A percentile compares a stretch with the other conserved stretches of the same genome.
Evolutionary conservation across 2,888 invertebrate genomes (phyloP).

Genomic region (Leuctra nigra): DNA sequence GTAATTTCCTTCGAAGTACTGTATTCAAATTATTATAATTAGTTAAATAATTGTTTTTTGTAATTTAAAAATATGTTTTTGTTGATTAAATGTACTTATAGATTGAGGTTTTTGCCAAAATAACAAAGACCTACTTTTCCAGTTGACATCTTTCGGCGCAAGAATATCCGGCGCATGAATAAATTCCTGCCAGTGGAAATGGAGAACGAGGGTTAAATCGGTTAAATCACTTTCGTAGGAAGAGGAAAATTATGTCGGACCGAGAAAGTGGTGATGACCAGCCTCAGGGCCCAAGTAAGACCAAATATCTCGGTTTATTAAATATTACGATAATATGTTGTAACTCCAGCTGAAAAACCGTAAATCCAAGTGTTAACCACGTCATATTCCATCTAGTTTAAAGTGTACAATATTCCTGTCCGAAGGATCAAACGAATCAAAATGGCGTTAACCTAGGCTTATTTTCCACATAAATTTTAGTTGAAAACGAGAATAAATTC

Average conservation of each 20-base stretch:
- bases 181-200: constrained; percentile 30
- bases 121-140: constrained; percentile 25
- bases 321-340: background rate
- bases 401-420: background rate
- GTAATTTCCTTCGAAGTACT: background rate
- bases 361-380: background rate
- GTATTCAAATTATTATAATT: background rate
- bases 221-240: constrained; percentile 15
- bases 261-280: constrained; percentile 39
- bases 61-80: too few species aligned
- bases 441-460: constrained; percentile 26
- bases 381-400: background rate
- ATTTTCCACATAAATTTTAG: constrained; percentile 3
- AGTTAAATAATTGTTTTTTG: background rate
- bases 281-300: constrained; percentile 39
- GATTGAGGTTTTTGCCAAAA: too few species aligned
- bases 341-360: background rate
- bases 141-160: constrained; percentile 15
- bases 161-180: constrained; percentile 29
- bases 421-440: constrained; percentile 29
- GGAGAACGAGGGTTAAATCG: constrained; percentile 33
- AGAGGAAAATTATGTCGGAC: constrained; percentile 36
- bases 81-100: too few species aligned
- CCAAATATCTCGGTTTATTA: constrained; percentile 3
- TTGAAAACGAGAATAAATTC: background rate